A percentile compares a stretch with the other conserved stretches of the same genome.
Conservation (phyloP, 2,797 vertebrate genomes). For the Pempheris klunzingeri region DNA sequence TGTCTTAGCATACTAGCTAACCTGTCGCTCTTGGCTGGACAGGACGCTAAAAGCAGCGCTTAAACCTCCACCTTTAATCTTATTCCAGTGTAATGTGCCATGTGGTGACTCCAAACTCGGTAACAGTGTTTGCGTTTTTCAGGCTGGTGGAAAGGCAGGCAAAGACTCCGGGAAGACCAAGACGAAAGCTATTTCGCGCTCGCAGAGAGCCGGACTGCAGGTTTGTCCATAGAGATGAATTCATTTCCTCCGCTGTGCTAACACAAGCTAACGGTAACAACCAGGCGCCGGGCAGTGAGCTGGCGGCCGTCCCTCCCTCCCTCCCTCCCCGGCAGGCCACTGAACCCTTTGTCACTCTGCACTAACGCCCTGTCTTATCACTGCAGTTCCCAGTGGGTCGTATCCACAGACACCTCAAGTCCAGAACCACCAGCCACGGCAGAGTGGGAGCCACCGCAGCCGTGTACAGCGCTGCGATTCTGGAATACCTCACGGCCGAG, state of each 20-base stretch:
- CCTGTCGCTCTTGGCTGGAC: not conserved
- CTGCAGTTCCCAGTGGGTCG: constrained; percentile 87
- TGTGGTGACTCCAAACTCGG: accelerated
- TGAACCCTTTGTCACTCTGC: not conserved
- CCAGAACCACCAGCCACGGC: constrained; percentile 88
- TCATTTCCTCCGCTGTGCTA: constrained; percentile 43
- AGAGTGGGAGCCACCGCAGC: constrained; percentile 88
- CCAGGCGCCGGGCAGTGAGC: constrained; percentile 4
- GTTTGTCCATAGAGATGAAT: constrained; percentile 75
- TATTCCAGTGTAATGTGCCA: accelerated
- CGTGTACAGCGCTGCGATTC: constrained; percentile 88
- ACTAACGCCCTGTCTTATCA: not conserved
- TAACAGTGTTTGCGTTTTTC: constrained; percentile 1
- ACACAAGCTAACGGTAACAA: constrained; percentile 30
- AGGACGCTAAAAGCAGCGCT: not conserved
- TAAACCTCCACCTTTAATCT: not conserved
- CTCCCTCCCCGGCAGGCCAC: not conserved
- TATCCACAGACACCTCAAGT: constrained; percentile 89
- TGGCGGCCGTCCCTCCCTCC: constrained; percentile 6
- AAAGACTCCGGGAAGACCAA: constrained; percentile 98
- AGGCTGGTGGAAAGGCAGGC: constrained; percentile 97
- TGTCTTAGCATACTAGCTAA: constrained; percentile 56
- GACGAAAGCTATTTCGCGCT: constrained; percentile 96
- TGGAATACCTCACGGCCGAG: constrained; percentile 95
- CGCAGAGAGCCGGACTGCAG: constrained; percentile 96